Conservation (phyloP, 1,140 invertebrate species). For the Homarus americanus region DNA sequence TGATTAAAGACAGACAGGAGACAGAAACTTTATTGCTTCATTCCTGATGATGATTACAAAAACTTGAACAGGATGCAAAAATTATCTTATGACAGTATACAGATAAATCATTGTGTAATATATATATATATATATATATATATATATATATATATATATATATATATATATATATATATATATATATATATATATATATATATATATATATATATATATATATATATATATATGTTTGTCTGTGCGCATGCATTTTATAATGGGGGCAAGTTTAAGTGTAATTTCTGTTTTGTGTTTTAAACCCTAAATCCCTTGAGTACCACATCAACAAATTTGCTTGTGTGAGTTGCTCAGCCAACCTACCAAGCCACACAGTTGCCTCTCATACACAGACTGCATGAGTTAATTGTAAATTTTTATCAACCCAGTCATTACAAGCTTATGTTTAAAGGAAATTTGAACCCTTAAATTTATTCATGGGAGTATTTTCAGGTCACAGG, state of each 20-base stretch:
- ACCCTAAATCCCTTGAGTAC: background rate
- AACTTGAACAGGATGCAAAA: no score
- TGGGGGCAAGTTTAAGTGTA: background rate
- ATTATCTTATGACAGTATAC: background rate
- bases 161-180: conserved; percentile 8
- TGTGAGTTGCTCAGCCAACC: background rate
- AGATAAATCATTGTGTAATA: background rate
- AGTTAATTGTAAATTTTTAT: no score
- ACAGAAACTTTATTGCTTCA: no score
- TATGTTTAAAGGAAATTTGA: no score
- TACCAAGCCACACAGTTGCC: background rate
- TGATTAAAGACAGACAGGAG: no score
- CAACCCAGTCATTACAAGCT: no score
- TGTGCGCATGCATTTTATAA: background rate
- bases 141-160: conserved; percentile 9
- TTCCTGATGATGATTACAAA: no score
- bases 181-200: conserved; percentile 18
- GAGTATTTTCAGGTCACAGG: no score
- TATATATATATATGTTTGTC: no score
- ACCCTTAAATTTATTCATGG: no score
- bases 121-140: conserved; percentile 3
- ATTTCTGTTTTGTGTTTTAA: background rate
- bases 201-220: conserved; percentile 25
- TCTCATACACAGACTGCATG: background rate
- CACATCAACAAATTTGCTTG: background rate